Base-by-base conservation (phyloP, 2,888 invertebrate genomes). In the Lomographa bimaculata region DNA sequence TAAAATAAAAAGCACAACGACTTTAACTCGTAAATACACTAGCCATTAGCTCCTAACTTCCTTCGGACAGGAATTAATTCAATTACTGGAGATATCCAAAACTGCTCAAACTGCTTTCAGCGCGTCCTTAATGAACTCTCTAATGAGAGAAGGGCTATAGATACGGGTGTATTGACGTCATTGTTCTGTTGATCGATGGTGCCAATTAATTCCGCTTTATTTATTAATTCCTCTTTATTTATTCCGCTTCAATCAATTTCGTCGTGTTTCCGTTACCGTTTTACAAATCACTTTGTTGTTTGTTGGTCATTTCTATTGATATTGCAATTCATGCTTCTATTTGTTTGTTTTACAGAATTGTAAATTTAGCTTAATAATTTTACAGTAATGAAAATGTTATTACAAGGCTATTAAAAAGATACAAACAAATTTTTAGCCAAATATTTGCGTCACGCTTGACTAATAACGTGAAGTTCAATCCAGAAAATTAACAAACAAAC, bases 241-340 rank as follows among this genome's bases (percentile, higher is more conserved):
- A 14, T 14, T n/a, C n/a, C n/a, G n/a, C n/a, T n/a, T n/a, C n/a
- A n/a, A n/a, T n/a, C n/a, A n/a, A n/a, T n/a, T n/a, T 14, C 14
- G 14, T 10, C 30, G 9, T n/a, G n/a, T 27, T 41, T 35, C 34
- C 39, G 33, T 12, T 17, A 34, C 35, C 17, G 9, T 21, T 21
- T 30, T 21, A 36, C 26, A 36, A 42, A 37, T 37, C 36, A 27
- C 32, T 43, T 43, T 43, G 42, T 33, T 43, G 27, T 37, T 25
- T 16, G 35, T n/a, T 37, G 33, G 33, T 33, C 34, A 28, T 33
- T 40, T 34, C 12, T 33, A 34, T 41, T 41, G 28, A 24, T 34
- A 24, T 34, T 29, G 23, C 33, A 7, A 19, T 4, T 28, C 30
- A 17, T 33, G 33, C 18, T 11, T 16, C 21, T 20, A 24, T 20